phyloP scores from a whole-genome alignment of 2,888 invertebrate species.

The Caenorhabditis sinica region DNA sequence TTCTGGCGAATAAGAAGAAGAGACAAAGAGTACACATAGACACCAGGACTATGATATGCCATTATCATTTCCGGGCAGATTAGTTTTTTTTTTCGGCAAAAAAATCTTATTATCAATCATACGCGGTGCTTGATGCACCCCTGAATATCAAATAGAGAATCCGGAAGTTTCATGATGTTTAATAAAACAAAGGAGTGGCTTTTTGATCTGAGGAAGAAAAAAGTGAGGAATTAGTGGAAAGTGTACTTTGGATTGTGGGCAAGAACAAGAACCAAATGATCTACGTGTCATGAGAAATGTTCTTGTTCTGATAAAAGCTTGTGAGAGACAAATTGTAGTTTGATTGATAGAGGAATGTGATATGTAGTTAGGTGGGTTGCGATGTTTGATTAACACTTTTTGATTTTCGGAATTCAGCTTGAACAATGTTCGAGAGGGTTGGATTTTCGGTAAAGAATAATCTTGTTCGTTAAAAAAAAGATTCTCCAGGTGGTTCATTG shows the following conservation, averaged over 20 bases:
- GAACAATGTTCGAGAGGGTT: no score
- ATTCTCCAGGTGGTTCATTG: no score
- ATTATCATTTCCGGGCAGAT: slow-evolving; percentile 8
- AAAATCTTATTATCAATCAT: slow-evolving; percentile 13
- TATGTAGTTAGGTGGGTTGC: no score
- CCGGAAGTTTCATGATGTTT: slow-evolving; percentile 27
- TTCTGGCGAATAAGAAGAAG: no score
- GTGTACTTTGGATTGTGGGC: background rate
- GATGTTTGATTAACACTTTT: no score
- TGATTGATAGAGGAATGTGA: no score
- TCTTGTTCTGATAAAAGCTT: background rate
- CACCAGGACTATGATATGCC: slow-evolving; percentile 43
- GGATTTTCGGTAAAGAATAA: no score
- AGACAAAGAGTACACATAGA: background rate
- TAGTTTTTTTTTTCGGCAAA: background rate
- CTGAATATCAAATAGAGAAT: background rate
- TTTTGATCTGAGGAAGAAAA: background rate
- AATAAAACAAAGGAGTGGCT: slow-evolving; percentile 13
- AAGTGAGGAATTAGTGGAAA: no score
- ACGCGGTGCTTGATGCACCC: slow-evolving; percentile 27
- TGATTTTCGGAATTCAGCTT: no score
- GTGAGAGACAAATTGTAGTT: no score
- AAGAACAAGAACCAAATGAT: background rate
- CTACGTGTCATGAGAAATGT: background rate
- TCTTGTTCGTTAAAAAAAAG: no score